Conservation (phyloP, 2,113 vertebrate genomes). For the Rhinolophus ferrumequinum region DNA sequence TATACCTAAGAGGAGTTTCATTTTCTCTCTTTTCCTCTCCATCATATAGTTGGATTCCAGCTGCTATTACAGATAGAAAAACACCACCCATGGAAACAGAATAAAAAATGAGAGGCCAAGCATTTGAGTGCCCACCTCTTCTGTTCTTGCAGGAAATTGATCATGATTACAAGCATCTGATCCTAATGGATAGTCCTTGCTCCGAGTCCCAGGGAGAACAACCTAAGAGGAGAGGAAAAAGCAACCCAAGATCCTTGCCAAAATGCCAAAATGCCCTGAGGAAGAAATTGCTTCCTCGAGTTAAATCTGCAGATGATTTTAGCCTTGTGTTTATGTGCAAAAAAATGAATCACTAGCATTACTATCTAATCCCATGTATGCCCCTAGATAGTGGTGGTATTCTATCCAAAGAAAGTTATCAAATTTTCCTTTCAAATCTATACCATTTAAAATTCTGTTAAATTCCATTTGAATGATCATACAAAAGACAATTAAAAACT, state of each 20-base stretch:
- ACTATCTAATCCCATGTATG: conserved; percentile 35
- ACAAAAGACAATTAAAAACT: background rate
- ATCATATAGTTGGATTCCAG: conserved; percentile 37
- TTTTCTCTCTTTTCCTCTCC: conserved; percentile 45
- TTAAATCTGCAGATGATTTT: conserved; percentile 79
- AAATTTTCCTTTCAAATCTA: background rate
- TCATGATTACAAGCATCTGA: conserved; percentile 75
- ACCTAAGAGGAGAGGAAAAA: conserved; percentile 55
- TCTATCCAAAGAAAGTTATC: background rate
- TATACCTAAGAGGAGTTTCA: conserved; percentile 59
- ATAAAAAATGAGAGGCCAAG: conserved; percentile 40
- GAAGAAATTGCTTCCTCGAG: conserved; percentile 74
- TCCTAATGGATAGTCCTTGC: conserved; percentile 57
- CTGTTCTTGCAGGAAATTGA: conserved; percentile 75
- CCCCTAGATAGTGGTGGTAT: background rate
- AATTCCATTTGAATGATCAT: background rate
- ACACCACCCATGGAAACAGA: background rate
- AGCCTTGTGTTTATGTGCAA: conserved; percentile 59
- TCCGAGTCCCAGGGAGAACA: conserved; percentile 22
- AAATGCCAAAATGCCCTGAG: conserved; percentile 77
- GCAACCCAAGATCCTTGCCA: conserved; percentile 56
- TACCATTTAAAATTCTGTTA: conserved; percentile 8
- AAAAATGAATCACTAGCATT: conserved; percentile 54
- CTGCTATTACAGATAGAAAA: conserved; percentile 64
- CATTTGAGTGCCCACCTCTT: background rate